A percentile compares a stretch with the other conserved stretches of the same genome.
phyloP scores from a whole-genome alignment of 1,140 invertebrate species.

The Leptinotarsa undecemlineata region DNA sequence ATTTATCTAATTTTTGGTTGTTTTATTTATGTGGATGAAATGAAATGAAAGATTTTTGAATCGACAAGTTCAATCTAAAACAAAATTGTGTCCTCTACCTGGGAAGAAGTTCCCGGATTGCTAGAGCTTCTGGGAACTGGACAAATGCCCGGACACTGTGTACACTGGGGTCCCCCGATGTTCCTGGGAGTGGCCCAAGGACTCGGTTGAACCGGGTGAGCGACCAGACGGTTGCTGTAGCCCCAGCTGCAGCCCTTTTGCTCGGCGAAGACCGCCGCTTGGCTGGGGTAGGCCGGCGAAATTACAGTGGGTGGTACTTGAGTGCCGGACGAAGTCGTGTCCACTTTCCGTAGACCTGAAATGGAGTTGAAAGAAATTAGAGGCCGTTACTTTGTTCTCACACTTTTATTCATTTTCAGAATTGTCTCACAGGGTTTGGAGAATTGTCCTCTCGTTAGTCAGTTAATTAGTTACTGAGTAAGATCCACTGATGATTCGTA shows the following conservation, averaged over 20 bases:
- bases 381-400: too few relatives aligned
- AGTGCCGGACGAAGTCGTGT: conserved; percentile 37
- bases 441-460: too few relatives aligned
- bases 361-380: neutral
- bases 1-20: too few relatives aligned
- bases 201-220: conserved; percentile 35
- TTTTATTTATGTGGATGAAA: too few relatives aligned
- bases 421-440: too few relatives aligned
- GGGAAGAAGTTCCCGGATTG: conserved; percentile 46
- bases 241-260: conserved; percentile 54
- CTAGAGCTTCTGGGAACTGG: conserved; percentile 53
- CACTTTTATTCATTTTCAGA: too few relatives aligned
- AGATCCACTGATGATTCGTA: too few relatives aligned
- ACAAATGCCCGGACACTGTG: conserved; percentile 52
- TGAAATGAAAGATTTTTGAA: too few relatives aligned
- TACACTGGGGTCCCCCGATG: conserved; percentile 51
- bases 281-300: conserved; percentile 43
- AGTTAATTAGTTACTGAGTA: too few relatives aligned
- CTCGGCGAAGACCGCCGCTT: conserved; percentile 54
- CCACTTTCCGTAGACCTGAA: conserved; percentile 49
- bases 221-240: conserved; percentile 53
- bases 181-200: conserved; percentile 54
- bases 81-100: conserved; percentile 24
- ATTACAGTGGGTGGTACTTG: conserved; percentile 38
- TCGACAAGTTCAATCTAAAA: too few relatives aligned